These are phyloP conservation scores for Zaprionus lachaisei DNA, from an alignment of 1,140 invertebrate genomes.

Conservation along the genomic window DNA sequence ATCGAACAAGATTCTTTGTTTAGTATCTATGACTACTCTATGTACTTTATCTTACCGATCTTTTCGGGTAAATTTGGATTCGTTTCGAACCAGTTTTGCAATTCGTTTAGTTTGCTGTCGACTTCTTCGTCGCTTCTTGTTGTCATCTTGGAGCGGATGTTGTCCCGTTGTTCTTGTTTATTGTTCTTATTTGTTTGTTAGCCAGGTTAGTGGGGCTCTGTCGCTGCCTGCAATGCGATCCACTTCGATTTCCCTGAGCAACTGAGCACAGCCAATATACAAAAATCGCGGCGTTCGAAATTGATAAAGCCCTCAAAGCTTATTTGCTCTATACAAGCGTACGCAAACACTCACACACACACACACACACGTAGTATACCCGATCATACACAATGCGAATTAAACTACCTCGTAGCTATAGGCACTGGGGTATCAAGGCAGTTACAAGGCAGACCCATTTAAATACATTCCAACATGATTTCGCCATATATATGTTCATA, in stretches of 20 bases:
- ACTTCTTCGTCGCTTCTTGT: slow-evolving; percentile 14
- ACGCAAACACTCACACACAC: not conserved
- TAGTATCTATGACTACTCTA: not conserved
- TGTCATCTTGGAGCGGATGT: not conserved
- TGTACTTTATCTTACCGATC: slow-evolving; percentile 58
- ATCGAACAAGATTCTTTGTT: no score
- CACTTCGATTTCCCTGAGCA: slow-evolving; percentile 24
- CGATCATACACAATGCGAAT: not conserved
- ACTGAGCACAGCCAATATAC: slow-evolving; percentile 28
- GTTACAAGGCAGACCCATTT: not conserved
- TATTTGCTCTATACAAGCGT: slow-evolving; percentile 20
- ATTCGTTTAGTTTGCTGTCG: slow-evolving; percentile 50
- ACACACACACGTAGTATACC: not conserved
- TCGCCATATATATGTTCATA: no score
- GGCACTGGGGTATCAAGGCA: not conserved
- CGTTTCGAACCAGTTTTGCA: slow-evolving; percentile 67
- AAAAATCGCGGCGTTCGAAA: slow-evolving; percentile 30
- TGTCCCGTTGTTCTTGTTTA: not conserved
- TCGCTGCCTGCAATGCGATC: not conserved
- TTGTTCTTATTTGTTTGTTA: slow-evolving; percentile 1
- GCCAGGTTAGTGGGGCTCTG: not conserved
- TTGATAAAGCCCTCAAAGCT: slow-evolving; percentile 51
- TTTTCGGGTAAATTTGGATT: slow-evolving; percentile 72
- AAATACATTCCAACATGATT: not conserved
- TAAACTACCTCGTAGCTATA: not conserved